Conservation (phyloP, 2,888 invertebrate genomes). For the Thymelicus lineola region DNA sequence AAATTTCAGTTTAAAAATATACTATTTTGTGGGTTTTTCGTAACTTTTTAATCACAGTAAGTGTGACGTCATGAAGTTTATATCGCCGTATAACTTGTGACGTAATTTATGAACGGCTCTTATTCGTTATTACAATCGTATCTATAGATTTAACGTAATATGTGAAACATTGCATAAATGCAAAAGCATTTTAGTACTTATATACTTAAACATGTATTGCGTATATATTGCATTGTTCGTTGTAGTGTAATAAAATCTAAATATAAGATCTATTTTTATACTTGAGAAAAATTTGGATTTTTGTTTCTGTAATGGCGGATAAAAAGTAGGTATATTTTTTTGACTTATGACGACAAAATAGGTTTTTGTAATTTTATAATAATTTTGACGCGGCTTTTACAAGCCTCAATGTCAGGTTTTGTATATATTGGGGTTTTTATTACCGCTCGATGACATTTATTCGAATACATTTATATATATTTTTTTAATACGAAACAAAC, state of each 20-base stretch:
- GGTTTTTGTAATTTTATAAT: neutral
- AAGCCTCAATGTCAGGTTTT: neutral
- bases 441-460: conserved; percentile 3
- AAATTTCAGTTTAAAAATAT: too few relatives aligned
- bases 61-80: too few relatives aligned
- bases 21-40: too few relatives aligned
- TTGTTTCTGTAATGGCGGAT: conserved; percentile 2
- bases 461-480: neutral
- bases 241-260: neutral
- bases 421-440: neutral
- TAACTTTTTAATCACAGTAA: too few relatives aligned
- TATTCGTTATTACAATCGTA: neutral
- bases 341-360: neutral
- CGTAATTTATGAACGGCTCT: too few relatives aligned
- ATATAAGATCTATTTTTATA: conserved; percentile 31
- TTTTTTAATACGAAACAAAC: neutral
- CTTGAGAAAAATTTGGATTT: conserved; percentile 6
- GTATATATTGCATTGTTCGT: neutral
- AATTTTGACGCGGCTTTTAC: neutral
- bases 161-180: neutral
- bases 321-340: neutral
- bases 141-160: neutral
- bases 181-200: conserved; percentile 10
- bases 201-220: neutral
- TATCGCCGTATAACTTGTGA: too few relatives aligned